phyloP scores from a whole-genome alignment of 2,888 invertebrate genomes.

The Coenonympha glycerion region DNA sequence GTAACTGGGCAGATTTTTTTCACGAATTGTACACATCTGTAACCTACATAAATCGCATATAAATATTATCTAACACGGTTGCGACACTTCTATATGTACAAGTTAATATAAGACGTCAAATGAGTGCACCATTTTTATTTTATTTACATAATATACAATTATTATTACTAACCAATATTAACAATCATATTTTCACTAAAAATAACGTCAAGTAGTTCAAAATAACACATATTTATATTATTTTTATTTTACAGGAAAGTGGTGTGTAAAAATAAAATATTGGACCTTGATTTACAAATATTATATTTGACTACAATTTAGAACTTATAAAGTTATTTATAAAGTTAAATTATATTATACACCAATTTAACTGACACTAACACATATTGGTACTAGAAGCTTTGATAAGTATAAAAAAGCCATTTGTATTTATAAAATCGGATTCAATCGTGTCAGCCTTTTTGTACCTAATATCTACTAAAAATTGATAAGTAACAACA shows the following conservation, averaged over 20 bases:
- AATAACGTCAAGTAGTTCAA: constrained; percentile 28
- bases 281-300: constrained; percentile 45
- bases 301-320: constrained; percentile 6
- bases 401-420: constrained; percentile 20
- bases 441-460: constrained; percentile 67
- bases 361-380: constrained; percentile 19
- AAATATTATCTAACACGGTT: constrained; percentile 27
- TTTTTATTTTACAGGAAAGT: constrained; percentile 24
- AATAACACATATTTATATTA: constrained; percentile 18
- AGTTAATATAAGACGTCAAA: constrained; percentile 45
- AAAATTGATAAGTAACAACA: constrained; percentile 70
- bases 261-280: constrained; percentile 36
- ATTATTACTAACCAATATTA: constrained; percentile 59
- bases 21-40: constrained; percentile 17
- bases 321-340: neutral
- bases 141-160: constrained; percentile 71
- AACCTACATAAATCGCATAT: constrained; percentile 25
- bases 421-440: constrained; percentile 47
- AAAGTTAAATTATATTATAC: constrained; percentile 5
- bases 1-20: constrained; percentile 22
- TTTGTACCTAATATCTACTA: constrained; percentile 69
- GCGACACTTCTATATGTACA: constrained; percentile 32
- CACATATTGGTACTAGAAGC: constrained; percentile 21
- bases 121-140: constrained; percentile 61
- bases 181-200: constrained; percentile 43